Conservation (phyloP, 1,140 invertebrate species). For the Oppia nitens region DNA sequence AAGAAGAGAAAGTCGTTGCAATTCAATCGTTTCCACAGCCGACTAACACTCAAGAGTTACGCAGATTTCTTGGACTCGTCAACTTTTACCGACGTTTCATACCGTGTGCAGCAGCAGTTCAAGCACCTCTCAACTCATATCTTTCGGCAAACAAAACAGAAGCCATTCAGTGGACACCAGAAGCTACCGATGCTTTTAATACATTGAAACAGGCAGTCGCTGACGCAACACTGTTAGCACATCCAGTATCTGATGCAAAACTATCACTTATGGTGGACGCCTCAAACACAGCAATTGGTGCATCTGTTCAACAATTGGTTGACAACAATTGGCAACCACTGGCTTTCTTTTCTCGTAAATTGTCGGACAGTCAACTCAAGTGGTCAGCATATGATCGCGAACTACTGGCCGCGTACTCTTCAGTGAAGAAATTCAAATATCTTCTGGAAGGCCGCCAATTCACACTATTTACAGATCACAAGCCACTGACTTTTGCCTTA, state of each 20-base stretch:
- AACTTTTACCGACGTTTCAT: constrained; percentile 17
- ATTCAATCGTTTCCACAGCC: constrained; percentile 26
- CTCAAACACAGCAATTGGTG: constrained; percentile 17
- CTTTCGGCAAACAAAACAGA: too few relatives aligned
- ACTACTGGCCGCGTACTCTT: constrained; percentile 21
- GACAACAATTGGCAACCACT: constrained; percentile 13
- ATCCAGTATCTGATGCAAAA: constrained; percentile 6
- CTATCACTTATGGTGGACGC: constrained; percentile 17
- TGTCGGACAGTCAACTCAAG: constrained; percentile 15
- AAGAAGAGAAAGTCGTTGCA: constrained; percentile 16
- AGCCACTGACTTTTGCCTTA: constrained; percentile 2
- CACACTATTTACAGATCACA: constrained; percentile 4
- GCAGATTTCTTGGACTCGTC: constrained; percentile 29
- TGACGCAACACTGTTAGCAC: constrained; percentile 8
- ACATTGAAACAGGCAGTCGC: neutral
- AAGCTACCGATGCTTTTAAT: neutral
- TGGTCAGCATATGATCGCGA: constrained; percentile 20
- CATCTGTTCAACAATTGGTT: constrained; percentile 10
- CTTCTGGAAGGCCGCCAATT: constrained; percentile 24
- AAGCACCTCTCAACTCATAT: constrained; percentile 1
- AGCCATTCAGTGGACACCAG: neutral
- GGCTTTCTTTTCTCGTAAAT: constrained; percentile 14
- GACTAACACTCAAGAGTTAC: constrained; percentile 21
- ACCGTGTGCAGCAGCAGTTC: neutral
- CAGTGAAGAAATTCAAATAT: constrained; percentile 23